Percentiles rank a stretch among this genome's conserved stretches.
Evolutionary conservation across 2,113 vertebrate species (phyloP).

Genomic region (Orthochromis indermauri): DNA sequence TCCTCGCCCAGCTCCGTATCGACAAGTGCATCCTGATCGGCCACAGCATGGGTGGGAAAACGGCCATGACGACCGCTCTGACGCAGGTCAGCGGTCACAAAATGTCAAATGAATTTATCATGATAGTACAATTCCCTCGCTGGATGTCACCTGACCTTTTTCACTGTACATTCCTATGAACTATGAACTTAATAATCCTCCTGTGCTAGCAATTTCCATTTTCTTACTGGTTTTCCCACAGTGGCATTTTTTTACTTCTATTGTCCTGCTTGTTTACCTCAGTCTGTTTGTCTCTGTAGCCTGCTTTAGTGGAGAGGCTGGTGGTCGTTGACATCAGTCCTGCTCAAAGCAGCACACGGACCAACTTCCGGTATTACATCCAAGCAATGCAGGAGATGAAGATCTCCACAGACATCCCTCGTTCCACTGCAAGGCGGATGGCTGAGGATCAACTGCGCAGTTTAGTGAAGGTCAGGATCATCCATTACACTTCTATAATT

Average conservation of each 20-base stretch:
- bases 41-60: conserved; percentile 98
- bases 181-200: background rate
- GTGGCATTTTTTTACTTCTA: background rate
- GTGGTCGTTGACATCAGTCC: conserved; percentile 88
- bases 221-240: background rate
- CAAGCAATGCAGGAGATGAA: conserved; percentile 79
- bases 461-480: conserved; percentile 71
- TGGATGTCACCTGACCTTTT: background rate
- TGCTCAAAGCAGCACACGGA: conserved; percentile 14
- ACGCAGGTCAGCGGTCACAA: conserved; percentile 69
- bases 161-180: background rate
- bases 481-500: background rate
- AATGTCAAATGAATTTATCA: conserved; percentile 1
- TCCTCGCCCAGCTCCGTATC: conserved; percentile 78
- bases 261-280: background rate
- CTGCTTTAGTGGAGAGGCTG: conserved; percentile 83
- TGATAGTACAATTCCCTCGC: background rate
- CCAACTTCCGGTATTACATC: conserved; percentile 75
- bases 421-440: conserved; percentile 80
- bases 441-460: conserved; percentile 80
- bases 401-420: conserved; percentile 74
- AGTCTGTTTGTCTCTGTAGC: conserved; percentile 57
- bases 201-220: background rate
- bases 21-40: conserved; percentile 83
- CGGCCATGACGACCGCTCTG: conserved; percentile 85